Percentiles rank a stretch among this genome's conserved stretches.
These are phyloP conservation scores for Lasioglossum marginatum DNA, from an alignment of 2,888 invertebrate genomes.

Conservation along the genomic window DNA sequence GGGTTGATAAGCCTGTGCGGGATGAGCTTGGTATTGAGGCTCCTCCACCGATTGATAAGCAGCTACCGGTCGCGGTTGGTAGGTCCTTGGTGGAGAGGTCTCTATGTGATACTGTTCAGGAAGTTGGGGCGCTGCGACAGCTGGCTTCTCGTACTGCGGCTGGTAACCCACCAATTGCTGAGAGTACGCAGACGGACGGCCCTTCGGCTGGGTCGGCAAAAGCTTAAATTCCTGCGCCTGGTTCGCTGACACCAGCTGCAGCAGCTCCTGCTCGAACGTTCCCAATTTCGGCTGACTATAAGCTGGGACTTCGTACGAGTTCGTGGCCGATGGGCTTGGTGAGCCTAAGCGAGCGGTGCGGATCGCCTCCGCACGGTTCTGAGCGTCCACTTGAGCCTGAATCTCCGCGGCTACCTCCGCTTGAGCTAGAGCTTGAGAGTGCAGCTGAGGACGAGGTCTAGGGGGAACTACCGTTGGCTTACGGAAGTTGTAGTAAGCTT, in stretches of 20 bases:
- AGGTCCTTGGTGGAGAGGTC: conserved; percentile 77
- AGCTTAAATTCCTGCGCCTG: conserved; percentile 81
- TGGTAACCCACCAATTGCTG: conserved; percentile 75
- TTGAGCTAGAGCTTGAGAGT: conserved; percentile 77
- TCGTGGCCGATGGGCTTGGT: conserved; percentile 62
- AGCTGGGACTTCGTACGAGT: conserved; percentile 73
- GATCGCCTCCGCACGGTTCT: conserved; percentile 75
- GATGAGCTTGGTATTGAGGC: conserved; percentile 68
- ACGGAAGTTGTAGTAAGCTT: conserved; percentile 80
- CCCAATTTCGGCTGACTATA: conserved; percentile 78
- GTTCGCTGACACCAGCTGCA: conserved; percentile 80
- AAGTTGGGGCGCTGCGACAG: conserved; percentile 61
- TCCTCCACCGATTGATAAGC: conserved; percentile 72
- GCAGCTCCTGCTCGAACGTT: conserved; percentile 80
- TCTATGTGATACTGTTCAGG: conserved; percentile 81
- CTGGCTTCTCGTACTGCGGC: conserved; percentile 72
- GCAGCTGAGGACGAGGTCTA: conserved; percentile 76
- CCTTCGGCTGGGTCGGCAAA: conserved; percentile 68
- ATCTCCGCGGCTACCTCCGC: conserved; percentile 76
- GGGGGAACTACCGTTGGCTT: conserved; percentile 79
- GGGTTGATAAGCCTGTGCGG: conserved; percentile 69
- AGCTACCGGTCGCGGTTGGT: conserved; percentile 62
- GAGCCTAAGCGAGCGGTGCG: conserved; percentile 71
- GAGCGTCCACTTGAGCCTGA: conserved; percentile 76
- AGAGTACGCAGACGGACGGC: conserved; percentile 66